Conservation (phyloP, 2,113 vertebrate species). For the Colistium nudipinnis region DNA sequence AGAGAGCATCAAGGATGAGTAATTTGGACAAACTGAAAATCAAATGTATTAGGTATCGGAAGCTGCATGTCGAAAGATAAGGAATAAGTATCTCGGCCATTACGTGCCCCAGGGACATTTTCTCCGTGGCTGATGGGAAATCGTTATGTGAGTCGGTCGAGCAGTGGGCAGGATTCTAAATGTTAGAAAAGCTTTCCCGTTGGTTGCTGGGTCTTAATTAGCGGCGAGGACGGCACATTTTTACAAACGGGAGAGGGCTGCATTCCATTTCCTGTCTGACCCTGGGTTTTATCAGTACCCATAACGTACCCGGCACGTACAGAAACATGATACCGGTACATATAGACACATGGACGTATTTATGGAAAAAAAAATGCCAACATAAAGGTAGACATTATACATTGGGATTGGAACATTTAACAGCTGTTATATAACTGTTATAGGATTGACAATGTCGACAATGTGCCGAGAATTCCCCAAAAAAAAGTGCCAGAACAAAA, state of each 20-base stretch:
- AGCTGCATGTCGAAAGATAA: constrained; percentile 38
- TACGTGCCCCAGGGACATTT: constrained; percentile 2
- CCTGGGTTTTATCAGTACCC: constrained; percentile 71
- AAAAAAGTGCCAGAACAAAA: not conserved
- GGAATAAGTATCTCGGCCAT: constrained; percentile 39
- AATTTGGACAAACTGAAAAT: constrained; percentile 40
- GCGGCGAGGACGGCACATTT: constrained; percentile 57
- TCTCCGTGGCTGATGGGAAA: constrained; percentile 39
- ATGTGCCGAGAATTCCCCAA: not conserved
- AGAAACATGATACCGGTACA: not conserved
- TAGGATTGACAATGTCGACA: not conserved
- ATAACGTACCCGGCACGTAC: constrained; percentile 20
- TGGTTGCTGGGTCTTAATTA: constrained; percentile 67
- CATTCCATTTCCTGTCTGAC: constrained; percentile 43
- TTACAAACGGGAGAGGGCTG: constrained; percentile 27
- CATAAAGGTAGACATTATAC: not conserved
- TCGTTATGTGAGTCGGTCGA: constrained; percentile 40
- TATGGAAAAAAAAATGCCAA: not conserved
- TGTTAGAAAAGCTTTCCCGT: constrained; percentile 47
- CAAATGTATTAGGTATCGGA: constrained; percentile 26
- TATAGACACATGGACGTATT: not conserved
- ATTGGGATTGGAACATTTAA: too few relatives aligned
- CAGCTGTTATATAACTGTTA: too few relatives aligned
- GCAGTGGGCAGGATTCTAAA: constrained; percentile 38
- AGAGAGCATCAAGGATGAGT: not conserved